phyloP scores from a whole-genome alignment of 2,797 vertebrate species.

The Psittacula echo region DNA sequence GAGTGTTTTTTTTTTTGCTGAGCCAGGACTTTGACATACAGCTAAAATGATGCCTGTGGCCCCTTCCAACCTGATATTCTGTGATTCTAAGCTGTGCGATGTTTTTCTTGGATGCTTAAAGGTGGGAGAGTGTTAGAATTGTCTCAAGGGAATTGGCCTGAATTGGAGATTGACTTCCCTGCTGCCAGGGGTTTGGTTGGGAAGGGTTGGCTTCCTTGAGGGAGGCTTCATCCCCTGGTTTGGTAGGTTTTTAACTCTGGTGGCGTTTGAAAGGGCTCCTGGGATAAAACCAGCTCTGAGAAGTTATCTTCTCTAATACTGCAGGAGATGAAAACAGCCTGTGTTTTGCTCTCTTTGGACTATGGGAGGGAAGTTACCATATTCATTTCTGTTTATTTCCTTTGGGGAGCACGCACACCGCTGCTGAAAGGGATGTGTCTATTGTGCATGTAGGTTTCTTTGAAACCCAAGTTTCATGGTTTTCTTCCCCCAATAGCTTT shows the following conservation, averaged over 20 bases:
- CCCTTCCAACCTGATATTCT: background rate
- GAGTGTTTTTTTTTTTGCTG: background rate
- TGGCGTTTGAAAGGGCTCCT: background rate
- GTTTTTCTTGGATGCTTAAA: background rate
- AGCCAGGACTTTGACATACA: background rate
- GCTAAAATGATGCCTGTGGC: background rate
- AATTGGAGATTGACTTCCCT: background rate
- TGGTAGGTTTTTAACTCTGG: background rate
- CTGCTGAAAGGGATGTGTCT: fast-evolving
- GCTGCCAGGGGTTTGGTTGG: background rate
- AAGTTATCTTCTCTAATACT: background rate
- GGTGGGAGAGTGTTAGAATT: background rate
- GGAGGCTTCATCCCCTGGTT: background rate
- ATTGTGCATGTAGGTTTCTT: background rate
- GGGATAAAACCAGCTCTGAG: background rate
- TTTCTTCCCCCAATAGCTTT: background rate
- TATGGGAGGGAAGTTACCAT: background rate
- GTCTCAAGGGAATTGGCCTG: background rate
- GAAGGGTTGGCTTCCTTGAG: background rate
- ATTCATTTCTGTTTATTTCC: background rate
- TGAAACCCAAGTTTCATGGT: background rate
- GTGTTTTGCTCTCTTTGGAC: background rate
- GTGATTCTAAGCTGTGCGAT: background rate
- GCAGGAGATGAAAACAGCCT: background rate
- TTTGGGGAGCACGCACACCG: too few relatives aligned